Base-by-base conservation (phyloP, 2,797 vertebrate species). In the Fundulus diaphanus region DNA sequence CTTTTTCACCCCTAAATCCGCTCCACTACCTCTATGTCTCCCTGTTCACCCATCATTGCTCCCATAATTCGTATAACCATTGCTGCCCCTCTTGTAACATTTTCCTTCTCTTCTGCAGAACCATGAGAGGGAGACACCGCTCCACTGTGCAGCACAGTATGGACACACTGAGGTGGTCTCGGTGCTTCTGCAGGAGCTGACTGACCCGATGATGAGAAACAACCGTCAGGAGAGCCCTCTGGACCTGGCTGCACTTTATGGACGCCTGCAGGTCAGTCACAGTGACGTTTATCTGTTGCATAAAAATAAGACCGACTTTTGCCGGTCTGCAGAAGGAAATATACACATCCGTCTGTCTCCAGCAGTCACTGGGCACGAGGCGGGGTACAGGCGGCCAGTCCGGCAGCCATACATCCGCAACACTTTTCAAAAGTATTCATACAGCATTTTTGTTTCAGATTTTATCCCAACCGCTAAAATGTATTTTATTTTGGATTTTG, bases 91-190 rank as follows among this genome's bases (percentile, higher is more conserved):
- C 22, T 24, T 29, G n/a, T 22, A 57, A 51, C 71, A 33, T 44
- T 12, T 40, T 52, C n/a, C 6, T 76, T 0, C 61, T 72, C 37
- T 44, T 63, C 72, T 73, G 22, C 72, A 95, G 96, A 99, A 99
- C 92, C 96, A 96, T 29, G 97, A 99, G 94, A 96, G 96, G 68
- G 98, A 99, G 92, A 99, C 97, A 0, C 96, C 98, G 0, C 92
- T 99, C 8, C 98, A 99, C 88, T 99, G 98, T 73, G 97, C 97
- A 0, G 98, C 98, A 57, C 97, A 99, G 54, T 99, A 99, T 0
- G 98, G 98, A 79, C 97, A 99, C 93, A 96, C 97, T 0, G 98
- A 98, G 79, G 98, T 99, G 70, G 97, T 97, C 24, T 96, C 96
- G 2, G 96, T 97, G 78, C 94, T 99, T 72, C 94, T 99, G 2